Base-by-base conservation (phyloP, 2,797 vertebrate genomes). In the Leptodactylus fallax region DNA sequence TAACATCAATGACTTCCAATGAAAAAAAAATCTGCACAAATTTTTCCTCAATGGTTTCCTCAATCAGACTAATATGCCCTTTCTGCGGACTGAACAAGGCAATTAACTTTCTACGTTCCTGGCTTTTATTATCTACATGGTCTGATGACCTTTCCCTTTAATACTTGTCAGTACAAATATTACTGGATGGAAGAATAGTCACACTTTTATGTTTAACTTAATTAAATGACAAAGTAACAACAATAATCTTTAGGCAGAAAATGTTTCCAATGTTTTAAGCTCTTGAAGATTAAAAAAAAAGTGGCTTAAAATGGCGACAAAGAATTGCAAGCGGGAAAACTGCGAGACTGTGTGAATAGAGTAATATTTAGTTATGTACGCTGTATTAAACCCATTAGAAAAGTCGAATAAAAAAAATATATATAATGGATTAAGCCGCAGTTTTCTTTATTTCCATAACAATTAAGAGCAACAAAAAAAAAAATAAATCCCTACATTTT, bases 221-320 rank as follows among this genome's bases (percentile, higher is more conserved):
- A 88, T 80, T 88, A 85, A 88, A 72, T 85, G 81, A 88, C 87
- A 88, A 88, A 81, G 82, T 85, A 81, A 81, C 87, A 88, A 85
- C 87, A 88, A 81, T 85, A 74, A 81, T 85, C 78, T 85, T 85
- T 49, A 74, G 69, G 83, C 87, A 63, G 51, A 81, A 60, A 88
- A 80, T 51, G 45, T 83, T 85, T 74, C 47, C 19, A 72, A 69
- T 81, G 80, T 85, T 76, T 51, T 81, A 76, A 88, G n/a, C 61
- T 13, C 74, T 72, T 79, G 81, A 83, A 87, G 87, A 87, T 83
- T 69, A 79, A 74, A 84, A 81, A 49, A 81, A 61, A 72, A 72
- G 53, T n/a, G 47, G 53, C 25, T 76, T 63, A 61, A 63, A 77
- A 76, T 11, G 19, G 55, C 19, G 36, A 58, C 25, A 19, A 53